Evolutionary conservation across 2,797 vertebrate species (phyloP), one percentile per base, ranked within the genome.

Genomic region (Pseudocheirus occidentalis): DNA sequence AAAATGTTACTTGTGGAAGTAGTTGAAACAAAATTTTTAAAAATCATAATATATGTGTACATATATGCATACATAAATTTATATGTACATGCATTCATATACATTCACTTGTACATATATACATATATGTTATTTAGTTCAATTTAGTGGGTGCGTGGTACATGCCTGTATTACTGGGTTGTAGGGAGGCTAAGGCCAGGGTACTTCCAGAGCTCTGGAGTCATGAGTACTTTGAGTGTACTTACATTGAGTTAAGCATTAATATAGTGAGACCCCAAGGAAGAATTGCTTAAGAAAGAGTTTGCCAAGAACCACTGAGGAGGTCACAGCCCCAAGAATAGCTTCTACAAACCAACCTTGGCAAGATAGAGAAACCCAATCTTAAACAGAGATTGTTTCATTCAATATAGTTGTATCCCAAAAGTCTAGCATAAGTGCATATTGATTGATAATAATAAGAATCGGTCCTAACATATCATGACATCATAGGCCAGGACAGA

Each of bases 21-120:
- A 62, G 53, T 24, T 95, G 13, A 96, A 95, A 95, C 93, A 66
- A 58, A 92, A 81, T 58, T 87, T 24, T 27, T 3, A 27, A 50
- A 81, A 81, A 81, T 40, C 7, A 87, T 87, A 27, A 87, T 54
- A 54, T 54, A 54, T 54, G 53, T 54, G 12, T 11, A 54, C 53
- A 54, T 12, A 12, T 18, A 21, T 56, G 18, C 18, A 5, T 4
- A 56, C 55, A 56, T 16, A 56, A 0, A 18, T 18, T 4, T 56
- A 56, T 56, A 21, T 56, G 5, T 56, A 5, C 18, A 56, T 56
- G 21, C 21, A 56, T 56, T 1, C 55, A 55, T 21, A 55, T 55
- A 56, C 55, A 56, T 56, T 21, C 21, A 21, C 16, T 21, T 0
- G 1, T 18, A 56, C 21, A 24, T 56, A 5, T 21, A 21, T 16